Percentiles rank a stretch among this genome's conserved stretches.
phyloP scores from a whole-genome alignment of 2,797 vertebrate genomes.

The Arremon brunneinucha region DNA sequence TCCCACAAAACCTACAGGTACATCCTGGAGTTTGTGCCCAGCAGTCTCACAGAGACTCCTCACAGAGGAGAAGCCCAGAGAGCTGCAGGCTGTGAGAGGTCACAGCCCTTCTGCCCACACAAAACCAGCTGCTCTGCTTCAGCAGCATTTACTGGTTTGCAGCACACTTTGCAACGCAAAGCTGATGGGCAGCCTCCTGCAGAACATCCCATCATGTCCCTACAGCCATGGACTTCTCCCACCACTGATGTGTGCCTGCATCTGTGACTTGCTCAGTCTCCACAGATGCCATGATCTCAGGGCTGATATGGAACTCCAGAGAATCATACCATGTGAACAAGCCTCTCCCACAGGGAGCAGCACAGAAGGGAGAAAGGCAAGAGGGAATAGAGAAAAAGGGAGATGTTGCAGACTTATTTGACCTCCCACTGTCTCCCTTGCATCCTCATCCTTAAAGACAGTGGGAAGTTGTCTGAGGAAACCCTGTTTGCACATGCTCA shows the following conservation, averaged over 20 bases:
- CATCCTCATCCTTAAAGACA: neutral
- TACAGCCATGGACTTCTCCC: neutral
- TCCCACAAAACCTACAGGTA: neutral
- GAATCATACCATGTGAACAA: neutral
- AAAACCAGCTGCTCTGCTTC: neutral
- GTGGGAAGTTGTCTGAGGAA: neutral
- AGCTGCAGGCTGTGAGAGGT: neutral
- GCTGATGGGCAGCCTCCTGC: neutral
- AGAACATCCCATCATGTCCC: accelerated
- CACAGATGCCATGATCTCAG: accelerated
- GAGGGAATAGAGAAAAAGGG: neutral
- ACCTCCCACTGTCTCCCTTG: neutral
- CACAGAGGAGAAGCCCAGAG: neutral
- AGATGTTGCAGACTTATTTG: neutral
- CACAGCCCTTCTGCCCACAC: accelerated
- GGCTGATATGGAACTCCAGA: neutral
- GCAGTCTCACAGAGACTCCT: neutral
- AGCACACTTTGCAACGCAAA: neutral
- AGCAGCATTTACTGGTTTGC: neutral
- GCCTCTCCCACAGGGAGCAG: neutral
- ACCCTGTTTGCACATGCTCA: neutral
- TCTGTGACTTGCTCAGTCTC: neutral
- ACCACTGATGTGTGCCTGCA: neutral
- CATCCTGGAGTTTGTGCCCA: neutral
- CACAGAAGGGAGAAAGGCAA: neutral